Percentiles rank a stretch among this genome's conserved stretches.
Evolutionary conservation across 2,113 vertebrate species (phyloP).

Genomic region (Glaucidium brasilianum): DNA sequence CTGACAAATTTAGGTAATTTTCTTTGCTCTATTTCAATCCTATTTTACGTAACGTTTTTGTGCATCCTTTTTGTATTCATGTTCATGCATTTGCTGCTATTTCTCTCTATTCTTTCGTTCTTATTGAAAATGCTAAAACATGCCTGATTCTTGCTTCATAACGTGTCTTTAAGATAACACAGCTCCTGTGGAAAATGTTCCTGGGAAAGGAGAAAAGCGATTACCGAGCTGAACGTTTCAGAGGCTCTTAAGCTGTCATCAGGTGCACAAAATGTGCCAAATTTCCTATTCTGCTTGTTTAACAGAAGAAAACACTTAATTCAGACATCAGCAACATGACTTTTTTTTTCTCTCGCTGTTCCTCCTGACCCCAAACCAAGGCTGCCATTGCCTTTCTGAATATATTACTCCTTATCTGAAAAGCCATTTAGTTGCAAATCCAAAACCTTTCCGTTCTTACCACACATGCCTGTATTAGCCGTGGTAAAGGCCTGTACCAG

Average conservation of each 20-base stretch:
- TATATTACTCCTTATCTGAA: slow-evolving; percentile 4
- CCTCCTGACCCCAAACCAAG: background rate
- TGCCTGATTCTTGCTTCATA: background rate
- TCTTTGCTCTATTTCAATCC: background rate
- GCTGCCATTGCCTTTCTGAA: background rate
- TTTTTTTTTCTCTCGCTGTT: background rate
- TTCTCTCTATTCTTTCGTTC: background rate
- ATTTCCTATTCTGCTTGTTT: background rate
- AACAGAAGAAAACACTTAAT: background rate
- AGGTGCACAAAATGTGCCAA: background rate
- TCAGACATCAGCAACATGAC: background rate
- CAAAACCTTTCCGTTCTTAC: background rate
- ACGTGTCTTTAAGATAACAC: background rate
- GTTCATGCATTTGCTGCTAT: background rate
- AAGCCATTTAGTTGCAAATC: slow-evolving; percentile 43
- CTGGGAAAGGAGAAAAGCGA: background rate
- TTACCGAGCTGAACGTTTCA: slow-evolving; percentile 23
- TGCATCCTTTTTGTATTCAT: background rate
- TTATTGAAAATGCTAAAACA: background rate
- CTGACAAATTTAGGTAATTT: background rate
- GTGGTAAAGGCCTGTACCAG: background rate
- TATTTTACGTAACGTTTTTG: background rate
- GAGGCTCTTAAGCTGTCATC: background rate
- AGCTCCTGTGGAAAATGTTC: background rate
- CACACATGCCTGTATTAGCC: background rate